phyloP scores from a whole-genome alignment of 2,888 invertebrate genomes.

The Poecilobothrus nobilitatus region DNA sequence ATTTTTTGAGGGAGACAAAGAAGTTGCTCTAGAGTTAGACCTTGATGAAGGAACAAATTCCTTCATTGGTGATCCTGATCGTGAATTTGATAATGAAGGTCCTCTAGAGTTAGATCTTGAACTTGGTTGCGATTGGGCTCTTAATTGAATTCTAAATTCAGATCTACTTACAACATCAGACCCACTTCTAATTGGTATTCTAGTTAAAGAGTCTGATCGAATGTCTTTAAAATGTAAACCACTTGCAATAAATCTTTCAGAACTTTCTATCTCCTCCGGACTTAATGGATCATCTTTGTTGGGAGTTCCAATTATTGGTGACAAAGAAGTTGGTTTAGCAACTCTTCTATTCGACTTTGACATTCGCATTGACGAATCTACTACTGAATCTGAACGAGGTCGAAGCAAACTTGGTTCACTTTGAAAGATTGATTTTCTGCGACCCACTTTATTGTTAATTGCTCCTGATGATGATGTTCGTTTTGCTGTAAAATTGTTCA shows the following conservation, averaged over 20 bases:
- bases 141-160: slow-evolving; percentile 25
- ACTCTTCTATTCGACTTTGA: slow-evolving; percentile 32
- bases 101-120: slow-evolving; percentile 3
- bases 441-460: slow-evolving; percentile 18
- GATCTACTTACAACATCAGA: slow-evolving; percentile 24
- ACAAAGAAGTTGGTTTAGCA: slow-evolving; percentile 39
- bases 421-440: slow-evolving; percentile 20
- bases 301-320: slow-evolving; percentile 43
- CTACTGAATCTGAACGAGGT: slow-evolving; percentile 22
- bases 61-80: slow-evolving; percentile 29
- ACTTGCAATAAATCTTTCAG: slow-evolving; percentile 24
- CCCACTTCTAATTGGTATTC: slow-evolving; percentile 35
- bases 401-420: slow-evolving; percentile 15
- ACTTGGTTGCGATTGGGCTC: slow-evolving; percentile 19
- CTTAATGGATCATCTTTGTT: slow-evolving; percentile 35
- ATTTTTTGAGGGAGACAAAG: slow-evolving; percentile 31
- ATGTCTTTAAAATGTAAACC: neutral
- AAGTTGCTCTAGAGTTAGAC: slow-evolving; percentile 29
- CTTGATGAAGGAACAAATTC: slow-evolving; percentile 27
- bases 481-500: slow-evolving; percentile 7
- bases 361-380: slow-evolving; percentile 3
- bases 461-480: slow-evolving; percentile 22
- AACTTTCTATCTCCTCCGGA: slow-evolving; percentile 25
- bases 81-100: slow-evolving; percentile 27
- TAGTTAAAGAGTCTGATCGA: slow-evolving; percentile 34